Evolutionary conservation across 1,140 invertebrate species (phyloP).

Genomic region (Drosophila pandora): DNA sequence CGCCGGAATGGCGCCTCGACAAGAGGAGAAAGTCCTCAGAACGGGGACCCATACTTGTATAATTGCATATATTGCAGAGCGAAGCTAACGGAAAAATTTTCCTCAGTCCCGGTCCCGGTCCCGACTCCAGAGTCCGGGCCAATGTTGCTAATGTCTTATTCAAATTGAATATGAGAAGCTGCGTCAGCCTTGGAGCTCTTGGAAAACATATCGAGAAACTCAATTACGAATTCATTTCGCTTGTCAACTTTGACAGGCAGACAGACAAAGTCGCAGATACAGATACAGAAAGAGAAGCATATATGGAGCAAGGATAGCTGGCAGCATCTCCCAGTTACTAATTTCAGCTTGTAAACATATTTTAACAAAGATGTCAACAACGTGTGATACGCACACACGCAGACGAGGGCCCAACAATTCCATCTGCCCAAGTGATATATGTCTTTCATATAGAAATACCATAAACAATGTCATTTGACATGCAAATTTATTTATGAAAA

Average conservation of each 20-base stretch:
- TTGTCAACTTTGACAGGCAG: conserved; percentile 66
- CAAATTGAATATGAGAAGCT: conserved; percentile 51
- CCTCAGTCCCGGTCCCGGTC: neutral
- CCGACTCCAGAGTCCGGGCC: neutral
- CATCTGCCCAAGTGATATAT: conserved; percentile 63
- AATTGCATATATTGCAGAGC: conserved; percentile 14
- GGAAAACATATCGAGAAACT: conserved; percentile 65
- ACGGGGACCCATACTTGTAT: neutral
- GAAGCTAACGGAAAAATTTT: conserved; percentile 8
- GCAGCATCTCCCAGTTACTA: conserved; percentile 51
- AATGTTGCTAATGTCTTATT: conserved; percentile 61
- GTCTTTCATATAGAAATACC: conserved; percentile 75
- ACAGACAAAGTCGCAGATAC: conserved; percentile 43
- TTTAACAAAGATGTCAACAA: conserved; percentile 82
- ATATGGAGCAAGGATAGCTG: conserved; percentile 4
- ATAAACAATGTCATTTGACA: conserved; percentile 82
- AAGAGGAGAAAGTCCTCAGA: neutral
- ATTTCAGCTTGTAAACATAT: conserved; percentile 81
- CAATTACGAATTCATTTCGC: conserved; percentile 82
- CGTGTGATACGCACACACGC: conserved; percentile 58
- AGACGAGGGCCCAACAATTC: conserved; percentile 30
- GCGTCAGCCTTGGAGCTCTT: conserved; percentile 19
- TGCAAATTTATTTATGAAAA: conserved; percentile 83
- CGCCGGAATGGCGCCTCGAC: conserved; percentile 32
- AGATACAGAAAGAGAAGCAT: conserved; percentile 10